phyloP scores from a whole-genome alignment of 2,113 vertebrate genomes.

The Amphiprion percula region DNA sequence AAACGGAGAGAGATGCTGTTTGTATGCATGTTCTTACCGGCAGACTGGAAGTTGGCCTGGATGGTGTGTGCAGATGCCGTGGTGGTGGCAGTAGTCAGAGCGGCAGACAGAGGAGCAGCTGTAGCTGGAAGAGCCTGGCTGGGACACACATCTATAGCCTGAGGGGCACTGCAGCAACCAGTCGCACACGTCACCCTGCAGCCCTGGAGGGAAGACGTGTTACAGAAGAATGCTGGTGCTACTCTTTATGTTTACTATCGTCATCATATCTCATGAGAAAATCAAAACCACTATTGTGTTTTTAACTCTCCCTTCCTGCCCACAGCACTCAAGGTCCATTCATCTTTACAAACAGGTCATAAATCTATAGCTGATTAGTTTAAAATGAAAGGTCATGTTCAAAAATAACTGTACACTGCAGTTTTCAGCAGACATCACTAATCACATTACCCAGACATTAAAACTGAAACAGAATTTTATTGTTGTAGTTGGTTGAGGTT shows the following conservation, averaged over 20 bases:
- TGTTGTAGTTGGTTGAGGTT: too few relatives aligned
- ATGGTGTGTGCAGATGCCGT: conserved; percentile 89
- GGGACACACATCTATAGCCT: conserved; percentile 82
- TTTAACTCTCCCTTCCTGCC: not conserved
- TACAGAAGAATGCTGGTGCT: not conserved
- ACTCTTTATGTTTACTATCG: not conserved
- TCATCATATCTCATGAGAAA: not conserved
- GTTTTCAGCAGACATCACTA: too few relatives aligned
- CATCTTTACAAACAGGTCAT: not conserved
- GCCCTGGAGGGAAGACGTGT: conserved; percentile 65
- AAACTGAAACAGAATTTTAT: too few relatives aligned
- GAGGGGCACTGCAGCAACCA: conserved; percentile 84
- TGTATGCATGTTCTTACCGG: conserved; percentile 79
- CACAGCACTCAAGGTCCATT: not conserved
- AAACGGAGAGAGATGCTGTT: not conserved
- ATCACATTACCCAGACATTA: too few relatives aligned
- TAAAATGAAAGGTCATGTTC: too few relatives aligned
- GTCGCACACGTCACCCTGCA: conserved; percentile 81
- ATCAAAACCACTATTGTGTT: not conserved
- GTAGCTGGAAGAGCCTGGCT: conserved; percentile 62
- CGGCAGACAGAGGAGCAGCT: conserved; percentile 89
- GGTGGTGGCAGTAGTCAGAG: conserved; percentile 86
- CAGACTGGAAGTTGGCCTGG: conserved; percentile 83
- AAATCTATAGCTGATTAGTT: too few relatives aligned
- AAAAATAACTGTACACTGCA: too few relatives aligned